Evolutionary conservation across 2,113 vertebrate genomes (phyloP).

Genomic region (Tonatia bakeri): DNA sequence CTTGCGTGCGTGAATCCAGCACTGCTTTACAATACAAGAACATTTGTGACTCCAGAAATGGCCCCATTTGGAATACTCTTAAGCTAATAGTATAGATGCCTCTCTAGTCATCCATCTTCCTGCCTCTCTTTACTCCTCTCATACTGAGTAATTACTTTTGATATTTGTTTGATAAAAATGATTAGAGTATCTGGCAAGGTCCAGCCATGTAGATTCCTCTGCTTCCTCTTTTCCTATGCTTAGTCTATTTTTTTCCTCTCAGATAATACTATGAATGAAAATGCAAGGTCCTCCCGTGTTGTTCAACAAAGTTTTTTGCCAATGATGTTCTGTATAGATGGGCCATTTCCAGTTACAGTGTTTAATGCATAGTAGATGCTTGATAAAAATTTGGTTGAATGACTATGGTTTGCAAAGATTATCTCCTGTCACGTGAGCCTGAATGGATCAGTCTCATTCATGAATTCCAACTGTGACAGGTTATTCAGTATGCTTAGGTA

Average conservation of each 20-base stretch:
- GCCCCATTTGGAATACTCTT: conserved; percentile 30
- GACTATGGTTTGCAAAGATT: not conserved
- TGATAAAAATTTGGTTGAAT: not conserved
- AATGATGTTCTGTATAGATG: not conserved
- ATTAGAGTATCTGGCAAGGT: not conserved
- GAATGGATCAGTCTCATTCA: not conserved
- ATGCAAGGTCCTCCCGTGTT: not conserved
- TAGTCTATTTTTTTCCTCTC: not conserved
- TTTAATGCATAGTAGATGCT: not conserved
- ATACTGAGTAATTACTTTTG: conserved; percentile 12
- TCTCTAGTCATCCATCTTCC: conserved; percentile 27
- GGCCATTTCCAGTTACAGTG: not conserved
- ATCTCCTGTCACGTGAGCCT: not conserved
- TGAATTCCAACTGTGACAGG: not conserved
- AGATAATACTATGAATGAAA: not conserved
- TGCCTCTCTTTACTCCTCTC: not conserved
- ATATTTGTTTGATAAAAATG: conserved; percentile 30
- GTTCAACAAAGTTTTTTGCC: not conserved
- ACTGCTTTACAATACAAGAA: conserved; percentile 37
- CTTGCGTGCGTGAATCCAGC: not conserved
- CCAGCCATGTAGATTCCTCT: not conserved
- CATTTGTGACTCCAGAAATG: conserved; percentile 31
- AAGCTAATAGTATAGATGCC: conserved; percentile 18
- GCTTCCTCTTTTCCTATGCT: not conserved
- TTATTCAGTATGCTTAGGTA: not conserved